Base-by-base conservation (phyloP, 2,888 invertebrate genomes). In the Pheosia gnoma region DNA sequence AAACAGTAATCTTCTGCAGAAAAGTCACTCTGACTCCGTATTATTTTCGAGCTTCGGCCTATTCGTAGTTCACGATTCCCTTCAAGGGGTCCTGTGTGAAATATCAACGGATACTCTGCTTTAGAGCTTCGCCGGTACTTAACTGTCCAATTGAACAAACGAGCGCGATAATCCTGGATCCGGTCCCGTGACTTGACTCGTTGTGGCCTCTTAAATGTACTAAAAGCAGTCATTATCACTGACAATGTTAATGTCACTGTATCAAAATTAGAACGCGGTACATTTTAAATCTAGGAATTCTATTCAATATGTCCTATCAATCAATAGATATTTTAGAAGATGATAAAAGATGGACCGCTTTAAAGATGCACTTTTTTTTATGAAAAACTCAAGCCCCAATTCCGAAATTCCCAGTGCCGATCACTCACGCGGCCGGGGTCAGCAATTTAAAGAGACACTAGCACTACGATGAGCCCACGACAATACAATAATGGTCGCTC, bases 401-500 rank as follows among this genome's bases (percentile, higher is more conserved):
- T 70, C 67, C 76, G 70, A 72, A 82, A 81, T 77, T 78, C 63
- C 70, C 71, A 72, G 73, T 66, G 70, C 59, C 75, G 77, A 77
- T 80, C 80, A 76, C 78, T 78, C 82, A 84, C 61, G 81, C 80
- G 76, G 80, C 80, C 81, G 82, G 82, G 74, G 78, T 78, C 72
- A 79, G 72, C 85, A 86, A 87, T 87, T 83, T 84, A 79, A 86
- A 80, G 85, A 90, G 89, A 89, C 84, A 86, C 86, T 82, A 84
- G 85, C 83, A 85, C 85, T 87, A 89, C 90, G 86, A 88, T 87
- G 90, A 88, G 85, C 90, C 89, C 89, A 87, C 91, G 89, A 91
- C 93, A 93, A 93, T 92, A 90, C 90, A 89, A 90, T 92, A 91
- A 93, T 91, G 90, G 89, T 77, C 87, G 90, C 86, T 89, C 88